Evolutionary conservation across 2,888 invertebrate genomes (phyloP).

Genomic region (Acleris holmiana): DNA sequence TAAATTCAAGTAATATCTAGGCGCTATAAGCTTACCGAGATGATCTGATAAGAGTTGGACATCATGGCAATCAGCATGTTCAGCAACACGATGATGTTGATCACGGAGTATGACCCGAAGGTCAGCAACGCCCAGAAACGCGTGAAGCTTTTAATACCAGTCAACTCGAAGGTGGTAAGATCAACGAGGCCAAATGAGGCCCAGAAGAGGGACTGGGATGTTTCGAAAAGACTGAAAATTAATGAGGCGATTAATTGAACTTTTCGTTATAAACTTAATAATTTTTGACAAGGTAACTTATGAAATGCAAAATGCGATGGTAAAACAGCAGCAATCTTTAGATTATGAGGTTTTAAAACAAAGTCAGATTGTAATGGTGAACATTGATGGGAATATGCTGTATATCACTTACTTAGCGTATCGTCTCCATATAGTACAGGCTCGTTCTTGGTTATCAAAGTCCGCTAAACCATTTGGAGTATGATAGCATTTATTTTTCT

Average conservation of each 20-base stretch:
- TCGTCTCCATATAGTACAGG: constrained; percentile 93
- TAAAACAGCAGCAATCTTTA: too few species aligned
- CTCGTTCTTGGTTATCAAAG: constrained; percentile 92
- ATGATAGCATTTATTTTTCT: constrained; percentile 94
- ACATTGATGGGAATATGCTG: not conserved
- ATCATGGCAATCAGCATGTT: constrained; percentile 99
- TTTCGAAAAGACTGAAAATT: constrained; percentile 94
- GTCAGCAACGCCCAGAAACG: constrained; percentile 98
- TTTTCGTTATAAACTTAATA: too few species aligned
- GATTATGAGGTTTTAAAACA: too few species aligned
- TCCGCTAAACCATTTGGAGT: constrained; percentile 89
- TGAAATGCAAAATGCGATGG: too few species aligned
- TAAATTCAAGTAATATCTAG: not conserved
- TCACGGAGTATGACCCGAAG: constrained; percentile 98
- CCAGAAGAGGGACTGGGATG: constrained; percentile 99
- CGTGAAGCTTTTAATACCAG: constrained; percentile 97
- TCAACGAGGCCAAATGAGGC: constrained; percentile 98
- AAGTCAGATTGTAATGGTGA: not conserved
- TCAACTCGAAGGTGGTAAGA: constrained; percentile 95
- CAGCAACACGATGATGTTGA: constrained; percentile 97
- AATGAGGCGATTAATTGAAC: too few species aligned
- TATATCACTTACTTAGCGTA: constrained; percentile 92
- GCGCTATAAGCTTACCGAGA: constrained; percentile 89
- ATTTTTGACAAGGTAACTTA: too few species aligned
- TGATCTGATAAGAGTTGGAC: constrained; percentile 99